Evolutionary conservation across 2,797 vertebrate species (phyloP).

Genomic region (Lerista edwardsae): DNA sequence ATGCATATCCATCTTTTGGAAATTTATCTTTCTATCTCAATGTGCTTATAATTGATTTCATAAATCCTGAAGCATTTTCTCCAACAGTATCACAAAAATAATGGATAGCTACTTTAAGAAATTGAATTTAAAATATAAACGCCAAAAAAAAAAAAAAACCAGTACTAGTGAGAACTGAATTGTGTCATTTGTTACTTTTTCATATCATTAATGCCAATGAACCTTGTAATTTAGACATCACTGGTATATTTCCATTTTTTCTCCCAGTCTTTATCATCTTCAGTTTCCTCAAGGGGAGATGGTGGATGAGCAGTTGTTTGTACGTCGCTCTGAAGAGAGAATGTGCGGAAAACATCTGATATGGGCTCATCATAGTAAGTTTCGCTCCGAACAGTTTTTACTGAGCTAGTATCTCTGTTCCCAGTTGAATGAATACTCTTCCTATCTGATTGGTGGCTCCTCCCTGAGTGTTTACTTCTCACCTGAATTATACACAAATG

Average conservation of each 20-base stretch:
- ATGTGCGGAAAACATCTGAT: slow-evolving; percentile 21
- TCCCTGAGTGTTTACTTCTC: slow-evolving; percentile 26
- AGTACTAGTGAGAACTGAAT: neutral
- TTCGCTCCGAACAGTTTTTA: slow-evolving; percentile 8
- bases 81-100: slow-evolving; percentile 10
- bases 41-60: slow-evolving; percentile 2
- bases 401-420: neutral
- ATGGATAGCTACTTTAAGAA: slow-evolving; percentile 23
- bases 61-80: slow-evolving; percentile 22
- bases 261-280: slow-evolving; percentile 41
- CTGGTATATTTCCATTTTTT: slow-evolving; percentile 35
- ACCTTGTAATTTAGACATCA: slow-evolving; percentile 19
- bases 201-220: neutral
- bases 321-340: slow-evolving; percentile 16
- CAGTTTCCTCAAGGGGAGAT: slow-evolving; percentile 13
- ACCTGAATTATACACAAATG: slow-evolving; percentile 32
- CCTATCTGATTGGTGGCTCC: slow-evolving; percentile 4
- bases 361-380: slow-evolving; percentile 9
- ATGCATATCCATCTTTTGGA: neutral
- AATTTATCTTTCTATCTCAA: neutral
- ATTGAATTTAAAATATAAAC: slow-evolving; percentile 23
- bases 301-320: slow-evolving; percentile 14
- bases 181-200: slow-evolving; percentile 2
- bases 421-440: slow-evolving; percentile 16
- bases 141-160: neutral